A percentile compares a stretch with the other conserved stretches of the same genome.
Conservation (phyloP, 1,140 invertebrate species). For the Polyergus mexicanus region DNA sequence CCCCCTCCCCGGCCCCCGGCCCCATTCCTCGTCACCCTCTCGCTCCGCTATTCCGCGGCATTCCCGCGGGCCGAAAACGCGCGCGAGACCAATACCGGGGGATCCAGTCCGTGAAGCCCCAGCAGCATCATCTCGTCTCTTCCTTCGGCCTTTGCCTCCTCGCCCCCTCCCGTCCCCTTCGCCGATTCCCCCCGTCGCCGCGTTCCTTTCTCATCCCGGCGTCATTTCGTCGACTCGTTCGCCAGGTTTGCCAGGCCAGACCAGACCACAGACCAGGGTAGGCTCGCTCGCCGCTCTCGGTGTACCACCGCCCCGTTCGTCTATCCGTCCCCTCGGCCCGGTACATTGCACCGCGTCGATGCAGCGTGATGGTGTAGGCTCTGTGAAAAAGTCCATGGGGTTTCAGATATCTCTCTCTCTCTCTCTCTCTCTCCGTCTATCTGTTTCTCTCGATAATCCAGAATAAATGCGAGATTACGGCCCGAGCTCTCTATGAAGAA, state of each 20-base stretch:
- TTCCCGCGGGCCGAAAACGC: conserved; percentile 75
- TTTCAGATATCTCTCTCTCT: conserved; percentile 32
- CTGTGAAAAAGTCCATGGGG: conserved; percentile 41
- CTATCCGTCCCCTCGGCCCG: conserved; percentile 67
- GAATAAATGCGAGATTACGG: conserved; percentile 50
- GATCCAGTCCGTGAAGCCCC: conserved; percentile 65
- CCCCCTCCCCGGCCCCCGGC: no score
- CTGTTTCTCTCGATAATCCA: conserved; percentile 26
- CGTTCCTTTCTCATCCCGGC: conserved; percentile 54
- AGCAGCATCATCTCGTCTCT: conserved; percentile 3
- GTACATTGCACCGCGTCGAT: conserved; percentile 68
- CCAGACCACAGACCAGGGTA: conserved; percentile 7
- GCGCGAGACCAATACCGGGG: conserved; percentile 56
- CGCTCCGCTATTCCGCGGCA: conserved; percentile 43
- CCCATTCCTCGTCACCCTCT: no score
- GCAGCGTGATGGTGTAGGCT: conserved; percentile 37
- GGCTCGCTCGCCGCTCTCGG: conserved; percentile 61
- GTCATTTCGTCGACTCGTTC: conserved; percentile 66
- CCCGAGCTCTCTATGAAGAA: conserved; percentile 20
- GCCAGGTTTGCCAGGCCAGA: conserved; percentile 60
- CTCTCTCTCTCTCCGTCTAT: no score
- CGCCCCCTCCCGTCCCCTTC: no score
- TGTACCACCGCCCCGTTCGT: conserved; percentile 69
- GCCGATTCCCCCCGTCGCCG: neutral
- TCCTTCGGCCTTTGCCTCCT: no score